Evolutionary conservation across 2,797 vertebrate species (phyloP).

Genomic region (Agapornis canus): DNA sequence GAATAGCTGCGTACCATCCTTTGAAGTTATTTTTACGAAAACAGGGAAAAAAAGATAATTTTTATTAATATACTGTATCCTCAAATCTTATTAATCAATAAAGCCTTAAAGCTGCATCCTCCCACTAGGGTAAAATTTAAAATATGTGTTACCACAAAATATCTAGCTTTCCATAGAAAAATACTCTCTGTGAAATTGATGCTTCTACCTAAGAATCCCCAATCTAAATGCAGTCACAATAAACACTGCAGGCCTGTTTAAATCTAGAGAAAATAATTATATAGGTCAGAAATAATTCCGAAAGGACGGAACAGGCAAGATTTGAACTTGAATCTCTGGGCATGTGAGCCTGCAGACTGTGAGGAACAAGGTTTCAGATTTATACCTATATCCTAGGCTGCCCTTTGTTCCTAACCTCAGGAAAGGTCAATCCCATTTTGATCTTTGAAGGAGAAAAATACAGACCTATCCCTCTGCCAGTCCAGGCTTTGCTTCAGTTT

Average conservation of each 20-base stretch:
- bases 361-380: neutral
- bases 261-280: neutral
- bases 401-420: neutral
- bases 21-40: neutral
- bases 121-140: neutral
- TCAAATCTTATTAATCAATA: neutral
- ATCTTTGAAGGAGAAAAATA: neutral
- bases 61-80: neutral
- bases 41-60: neutral
- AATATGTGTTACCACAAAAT: neutral
- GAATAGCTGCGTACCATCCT: neutral
- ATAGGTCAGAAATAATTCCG: neutral
- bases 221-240: neutral
- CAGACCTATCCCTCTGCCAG: neutral
- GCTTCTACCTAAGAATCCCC: neutral
- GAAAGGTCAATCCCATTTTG: neutral
- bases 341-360: neutral
- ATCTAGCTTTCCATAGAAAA: neutral
- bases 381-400: neutral
- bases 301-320: neutral
- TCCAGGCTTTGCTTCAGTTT: neutral
- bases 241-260: neutral
- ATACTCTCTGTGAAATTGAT: neutral
- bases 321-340: neutral
- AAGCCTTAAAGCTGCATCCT: neutral